Base-by-base conservation (phyloP, 2,113 vertebrate genomes). In the Pyrgilauda ruficollis region DNA sequence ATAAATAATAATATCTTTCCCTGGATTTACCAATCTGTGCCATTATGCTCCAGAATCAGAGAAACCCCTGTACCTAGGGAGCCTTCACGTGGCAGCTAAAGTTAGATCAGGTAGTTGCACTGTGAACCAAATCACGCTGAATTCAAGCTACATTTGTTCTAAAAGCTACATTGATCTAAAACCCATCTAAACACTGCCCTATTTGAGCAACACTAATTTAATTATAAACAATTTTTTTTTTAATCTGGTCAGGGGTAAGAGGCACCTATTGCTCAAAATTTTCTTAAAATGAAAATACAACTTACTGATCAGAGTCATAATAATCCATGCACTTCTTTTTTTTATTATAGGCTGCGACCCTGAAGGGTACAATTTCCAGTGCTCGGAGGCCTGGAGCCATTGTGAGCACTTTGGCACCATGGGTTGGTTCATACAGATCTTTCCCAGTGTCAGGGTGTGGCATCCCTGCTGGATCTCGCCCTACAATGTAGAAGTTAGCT, bases 401-500 rank as follows among this genome's bases (percentile, higher is more conserved):
- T 50, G 99, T 99, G 92, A 99, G 98, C 78, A 99, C 99, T 97
- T 99, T 99, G 87, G 99, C 99, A 4, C 99, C 99, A 2, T 99
- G 99, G 15, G 98, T 98, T 58, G 99, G 99, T 88, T 99, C 99
- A 12, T 99, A 99, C 24, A 99, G 98, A 96, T 99, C 99, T 90
- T 99, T 99, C 43, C 99, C 99, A 2, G 98, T 99, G 92, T 98
- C 98, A 3, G 99, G 99, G 81, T 99, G 99, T 16, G 99, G 99
- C 99, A 99, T 98, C 79, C 99, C 99, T 11, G 99, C 99, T 3
- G 99, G 99, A 97, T 99, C 99, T 35, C 99, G 98, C 49, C 99
- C 99, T 56, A 99, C 99, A 16, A 99, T 99, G 96, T 99, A 99
- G 97, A 99, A 99, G 92, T 99, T 99, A 92, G 99, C 99, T 53